Base-by-base conservation (phyloP, 2,797 vertebrate genomes). In the Eidolon dupreanum region DNA sequence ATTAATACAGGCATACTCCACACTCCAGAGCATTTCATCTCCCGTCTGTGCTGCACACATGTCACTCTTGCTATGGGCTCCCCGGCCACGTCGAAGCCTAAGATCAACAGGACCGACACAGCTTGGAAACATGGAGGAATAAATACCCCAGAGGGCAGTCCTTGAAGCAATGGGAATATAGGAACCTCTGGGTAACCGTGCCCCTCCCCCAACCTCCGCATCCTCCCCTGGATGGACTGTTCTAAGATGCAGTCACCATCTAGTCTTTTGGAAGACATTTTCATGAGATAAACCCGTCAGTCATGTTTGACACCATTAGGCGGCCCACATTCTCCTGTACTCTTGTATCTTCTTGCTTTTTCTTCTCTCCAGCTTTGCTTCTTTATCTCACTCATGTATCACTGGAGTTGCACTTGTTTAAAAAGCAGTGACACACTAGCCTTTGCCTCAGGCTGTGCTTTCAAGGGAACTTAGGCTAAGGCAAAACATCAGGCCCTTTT, bases 101-200 rank as follows among this genome's bases (percentile, higher is more conserved):
- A 65, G 46, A n/a, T 11, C 59, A 86, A 41, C 15, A 36, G 61
- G n/a, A 66, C 6, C 19, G 17, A 11, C 0, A 26, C 1, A 9
- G 61, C 22, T 38, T 77, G 41, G 84, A 90, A 85, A 8, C 24
- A 0, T 4, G 43, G 28, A 51, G 31, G 24, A 51, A 20, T 17
- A 38, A 68, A 31, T 0, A 5, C 4, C 2, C 7, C 0, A 1
- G 7, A 1, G 26, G 43, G 3, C 16, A 13, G 46, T 6, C 7
- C 61, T 75, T 26, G 8, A 36, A 63, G 57, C 65, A 8, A 6
- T 4, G 4, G 38, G 51, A 19, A 19, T 17, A 7, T 36, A 28
- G 38, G 57, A 61, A n/a, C n/a, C 49, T 15, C 3, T 0, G 26
- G 31, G n/a, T 53, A 41, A 49, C 15, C 49, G 15, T n/a, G 1